These are phyloP conservation scores for Rugalucina vietnamica DNA, from an alignment of 2,888 invertebrate genomes.

Conservation along the genomic window DNA sequence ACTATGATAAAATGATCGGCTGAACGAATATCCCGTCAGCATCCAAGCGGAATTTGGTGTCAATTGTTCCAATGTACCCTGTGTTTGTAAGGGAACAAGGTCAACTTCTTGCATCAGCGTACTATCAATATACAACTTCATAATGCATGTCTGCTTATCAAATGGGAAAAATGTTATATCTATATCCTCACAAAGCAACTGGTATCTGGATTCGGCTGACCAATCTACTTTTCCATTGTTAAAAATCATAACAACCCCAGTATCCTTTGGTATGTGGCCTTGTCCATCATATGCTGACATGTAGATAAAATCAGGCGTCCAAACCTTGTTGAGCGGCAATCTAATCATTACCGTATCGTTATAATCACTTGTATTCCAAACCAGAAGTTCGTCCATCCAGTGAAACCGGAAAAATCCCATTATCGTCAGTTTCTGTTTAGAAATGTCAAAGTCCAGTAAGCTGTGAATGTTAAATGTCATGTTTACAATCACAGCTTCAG, in stretches of 20 bases:
- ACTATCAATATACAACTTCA: not conserved
- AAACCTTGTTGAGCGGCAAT: not conserved
- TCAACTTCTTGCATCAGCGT: not conserved
- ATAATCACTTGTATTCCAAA: not conserved
- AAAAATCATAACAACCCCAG: not conserved
- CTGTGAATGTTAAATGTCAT: not conserved
- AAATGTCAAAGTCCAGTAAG: not conserved
- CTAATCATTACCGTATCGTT: not conserved
- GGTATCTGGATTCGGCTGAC: not conserved
- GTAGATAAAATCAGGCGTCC: not conserved
- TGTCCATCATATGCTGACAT: not conserved
- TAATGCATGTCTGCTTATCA: not conserved
- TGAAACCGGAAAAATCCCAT: not conserved
- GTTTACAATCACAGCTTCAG: not conserved
- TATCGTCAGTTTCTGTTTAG: not conserved
- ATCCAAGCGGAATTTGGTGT: not conserved
- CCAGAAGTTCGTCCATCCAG: not conserved
- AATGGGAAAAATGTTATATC: not conserved
- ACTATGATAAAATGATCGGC: not conserved
- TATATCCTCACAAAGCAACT: not conserved
- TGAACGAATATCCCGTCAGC: not conserved
- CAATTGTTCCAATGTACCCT: not conserved
- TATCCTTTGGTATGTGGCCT: not conserved
- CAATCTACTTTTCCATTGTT: not conserved
- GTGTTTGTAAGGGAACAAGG: not conserved